phyloP scores from a whole-genome alignment of 2,888 invertebrate species.

The Mechanitis mazaeus region DNA sequence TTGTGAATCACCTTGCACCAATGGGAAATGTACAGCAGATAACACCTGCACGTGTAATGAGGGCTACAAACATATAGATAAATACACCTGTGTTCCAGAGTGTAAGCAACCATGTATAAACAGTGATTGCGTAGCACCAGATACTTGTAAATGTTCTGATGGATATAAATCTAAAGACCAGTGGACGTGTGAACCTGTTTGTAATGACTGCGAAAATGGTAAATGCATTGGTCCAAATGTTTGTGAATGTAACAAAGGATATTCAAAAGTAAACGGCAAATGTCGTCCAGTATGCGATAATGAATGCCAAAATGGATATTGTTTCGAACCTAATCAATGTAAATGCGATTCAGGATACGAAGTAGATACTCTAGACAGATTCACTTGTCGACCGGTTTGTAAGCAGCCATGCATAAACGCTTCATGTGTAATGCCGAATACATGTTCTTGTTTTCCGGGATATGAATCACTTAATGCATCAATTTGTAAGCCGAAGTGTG shows the following conservation, averaged over 20 bases:
- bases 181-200: slow-evolving; percentile 27
- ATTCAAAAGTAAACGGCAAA: slow-evolving; percentile 23
- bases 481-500: slow-evolving; percentile 30
- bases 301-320: slow-evolving; percentile 45
- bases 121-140: slow-evolving; percentile 51
- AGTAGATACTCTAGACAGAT: slow-evolving; percentile 17
- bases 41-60: slow-evolving; percentile 49
- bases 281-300: slow-evolving; percentile 21
- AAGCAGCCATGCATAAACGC: slow-evolving; percentile 33
- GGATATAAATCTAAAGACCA: slow-evolving; percentile 44
- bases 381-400: slow-evolving; percentile 33
- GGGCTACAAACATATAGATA: slow-evolving; percentile 34
- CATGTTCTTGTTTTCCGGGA: slow-evolving; percentile 35
- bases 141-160: slow-evolving; percentile 51
- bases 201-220: slow-evolving; percentile 36
- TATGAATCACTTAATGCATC: slow-evolving; percentile 25
- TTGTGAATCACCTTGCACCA: slow-evolving; percentile 56
- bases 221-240: slow-evolving; percentile 50
- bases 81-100: slow-evolving; percentile 28
- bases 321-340: slow-evolving; percentile 48
- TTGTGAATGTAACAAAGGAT: slow-evolving; percentile 42
- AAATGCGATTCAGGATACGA: slow-evolving; percentile 37
- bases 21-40: slow-evolving; percentile 41
- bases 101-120: slow-evolving; percentile 44
- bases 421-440: slow-evolving; percentile 35